A percentile compares a stretch with the other conserved stretches of the same genome.
Conservation (phyloP, 2,888 invertebrate species). For the Agrilus cyanescens region DNA sequence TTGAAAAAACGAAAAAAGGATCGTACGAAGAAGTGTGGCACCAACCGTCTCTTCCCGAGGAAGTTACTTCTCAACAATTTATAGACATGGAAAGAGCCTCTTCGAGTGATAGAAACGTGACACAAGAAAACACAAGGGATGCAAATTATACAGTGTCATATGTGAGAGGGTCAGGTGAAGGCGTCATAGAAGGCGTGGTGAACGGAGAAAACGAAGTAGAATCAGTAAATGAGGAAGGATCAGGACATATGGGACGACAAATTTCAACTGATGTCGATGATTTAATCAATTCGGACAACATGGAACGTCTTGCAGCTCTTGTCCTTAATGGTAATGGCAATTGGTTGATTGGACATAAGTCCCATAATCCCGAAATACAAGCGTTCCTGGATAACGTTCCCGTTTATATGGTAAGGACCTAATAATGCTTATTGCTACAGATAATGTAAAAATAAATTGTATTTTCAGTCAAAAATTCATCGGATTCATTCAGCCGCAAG, state of each 20-base stretch:
- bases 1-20: constrained; percentile 12
- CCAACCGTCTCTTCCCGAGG: not conserved
- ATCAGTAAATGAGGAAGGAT: constrained; percentile 36
- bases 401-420: constrained; percentile 60
- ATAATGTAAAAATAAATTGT: constrained; percentile 1
- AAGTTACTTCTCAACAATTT: not conserved
- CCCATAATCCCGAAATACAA: constrained; percentile 67
- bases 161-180: constrained; percentile 19
- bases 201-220: constrained; percentile 34
- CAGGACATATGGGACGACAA: constrained; percentile 36
- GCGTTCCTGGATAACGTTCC: constrained; percentile 81
- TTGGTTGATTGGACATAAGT: constrained; percentile 55
- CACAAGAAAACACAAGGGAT: constrained; percentile 9
- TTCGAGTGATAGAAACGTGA: constrained; percentile 18
- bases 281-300: constrained; percentile 62
- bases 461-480: constrained; percentile 70
- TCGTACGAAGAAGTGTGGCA: constrained; percentile 2
- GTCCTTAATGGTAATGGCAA: constrained; percentile 83
- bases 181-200: constrained; percentile 35
- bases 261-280: constrained; percentile 51
- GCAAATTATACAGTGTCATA: constrained; percentile 12
- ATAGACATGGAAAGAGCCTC: not conserved
- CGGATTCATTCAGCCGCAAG: constrained; percentile 77
- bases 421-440: not conserved
- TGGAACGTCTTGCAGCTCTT: constrained; percentile 81